Conservation (phyloP, 2,888 invertebrate species). For the Drosophila sordidapex region DNA sequence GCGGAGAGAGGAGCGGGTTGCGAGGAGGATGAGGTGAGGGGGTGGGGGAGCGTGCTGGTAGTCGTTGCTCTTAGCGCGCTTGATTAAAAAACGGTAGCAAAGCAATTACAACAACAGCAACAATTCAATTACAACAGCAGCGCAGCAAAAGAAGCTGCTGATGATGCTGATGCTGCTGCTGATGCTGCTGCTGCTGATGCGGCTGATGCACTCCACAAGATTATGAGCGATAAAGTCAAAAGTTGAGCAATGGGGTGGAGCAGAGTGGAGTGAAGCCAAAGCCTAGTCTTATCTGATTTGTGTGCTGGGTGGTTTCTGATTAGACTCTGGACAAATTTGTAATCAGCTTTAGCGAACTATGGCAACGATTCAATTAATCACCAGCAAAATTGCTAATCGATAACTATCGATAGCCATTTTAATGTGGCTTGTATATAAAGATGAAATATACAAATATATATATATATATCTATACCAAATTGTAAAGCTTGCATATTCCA, state of each 20-base stretch:
- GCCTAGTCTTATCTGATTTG: constrained; percentile 1
- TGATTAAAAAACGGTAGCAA: constrained; percentile 77
- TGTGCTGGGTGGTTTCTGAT: not conserved
- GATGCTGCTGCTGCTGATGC: constrained; percentile 45
- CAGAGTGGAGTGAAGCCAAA: not conserved
- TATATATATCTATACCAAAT: no score
- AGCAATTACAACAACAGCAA: constrained; percentile 80
- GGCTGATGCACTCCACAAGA: constrained; percentile 50
- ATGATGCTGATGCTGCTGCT: constrained; percentile 24
- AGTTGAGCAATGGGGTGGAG: not conserved
- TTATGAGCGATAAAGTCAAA: constrained; percentile 18
- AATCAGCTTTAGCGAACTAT: not conserved
- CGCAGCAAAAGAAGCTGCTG: constrained; percentile 17
- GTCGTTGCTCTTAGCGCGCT: constrained; percentile 54
- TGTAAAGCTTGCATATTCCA: no score
- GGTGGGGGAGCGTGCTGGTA: not conserved
- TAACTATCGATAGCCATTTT: not conserved
- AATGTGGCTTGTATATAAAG: no score
- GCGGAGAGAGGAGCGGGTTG: not conserved
- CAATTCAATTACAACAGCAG: constrained; percentile 74
- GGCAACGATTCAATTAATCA: not conserved
- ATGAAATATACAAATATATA: no score
- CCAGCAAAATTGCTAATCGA: not conserved
- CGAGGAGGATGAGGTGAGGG: not conserved
- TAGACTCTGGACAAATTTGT: not conserved